Evolutionary conservation across 2,113 vertebrate species (phyloP).

Genomic region (Anoplopoma fimbria): DNA sequence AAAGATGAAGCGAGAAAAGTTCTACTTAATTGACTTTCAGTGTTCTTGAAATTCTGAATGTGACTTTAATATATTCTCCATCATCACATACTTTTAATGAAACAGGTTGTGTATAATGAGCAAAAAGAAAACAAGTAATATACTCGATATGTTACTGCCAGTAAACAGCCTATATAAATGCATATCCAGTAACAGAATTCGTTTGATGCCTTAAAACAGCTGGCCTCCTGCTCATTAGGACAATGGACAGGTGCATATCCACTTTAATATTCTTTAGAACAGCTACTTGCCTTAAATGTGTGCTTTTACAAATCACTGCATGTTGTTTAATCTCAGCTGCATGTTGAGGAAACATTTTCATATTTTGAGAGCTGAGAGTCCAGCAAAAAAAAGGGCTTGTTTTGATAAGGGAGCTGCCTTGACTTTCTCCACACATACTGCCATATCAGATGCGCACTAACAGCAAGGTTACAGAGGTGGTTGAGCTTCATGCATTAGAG

Average conservation of each 20-base stretch:
- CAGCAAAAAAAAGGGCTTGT: not conserved
- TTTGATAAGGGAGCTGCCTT: not conserved
- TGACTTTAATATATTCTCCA: conserved; percentile 13
- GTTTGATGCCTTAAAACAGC: conserved; percentile 29
- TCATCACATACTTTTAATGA: conserved; percentile 22
- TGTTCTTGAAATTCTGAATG: not conserved
- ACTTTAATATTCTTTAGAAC: not conserved
- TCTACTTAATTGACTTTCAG: not conserved
- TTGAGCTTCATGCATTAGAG: conserved; percentile 47
- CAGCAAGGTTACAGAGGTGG: conserved; percentile 36
- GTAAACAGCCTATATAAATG: conserved; percentile 50
- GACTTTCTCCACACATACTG: not conserved
- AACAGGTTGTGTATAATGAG: conserved; percentile 7
- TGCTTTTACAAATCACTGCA: not conserved
- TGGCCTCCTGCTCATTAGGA: conserved; percentile 1
- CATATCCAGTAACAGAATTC: conserved; percentile 17
- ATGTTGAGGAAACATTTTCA: conserved; percentile 6
- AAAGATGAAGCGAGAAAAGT: conserved; percentile 18
- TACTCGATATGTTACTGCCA: conserved; percentile 21
- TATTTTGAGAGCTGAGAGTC: conserved; percentile 13
- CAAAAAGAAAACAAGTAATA: not conserved
- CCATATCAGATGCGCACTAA: conserved; percentile 17
- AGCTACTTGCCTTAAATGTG: conserved; percentile 16
- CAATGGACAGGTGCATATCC: conserved; percentile 20
- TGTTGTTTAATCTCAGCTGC: conserved; percentile 1